phyloP scores from a whole-genome alignment of 2,797 vertebrate genomes.

The Sebastes minor region DNA sequence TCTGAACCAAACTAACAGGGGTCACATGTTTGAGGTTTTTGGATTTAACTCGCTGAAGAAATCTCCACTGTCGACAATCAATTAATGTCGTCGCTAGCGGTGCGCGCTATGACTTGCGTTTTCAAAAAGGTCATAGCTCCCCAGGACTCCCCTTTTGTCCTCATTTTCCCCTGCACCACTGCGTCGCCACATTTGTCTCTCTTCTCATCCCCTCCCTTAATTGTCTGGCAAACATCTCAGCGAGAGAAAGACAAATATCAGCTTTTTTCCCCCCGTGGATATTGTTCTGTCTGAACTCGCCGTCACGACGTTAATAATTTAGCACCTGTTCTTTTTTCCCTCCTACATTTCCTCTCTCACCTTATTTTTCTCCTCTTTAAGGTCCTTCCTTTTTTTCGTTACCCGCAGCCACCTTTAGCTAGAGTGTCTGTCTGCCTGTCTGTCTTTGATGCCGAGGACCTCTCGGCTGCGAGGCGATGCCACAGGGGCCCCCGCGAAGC shows the following conservation, averaged over 20 bases:
- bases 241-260: slow-evolving; percentile 70
- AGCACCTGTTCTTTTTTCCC: slow-evolving; percentile 47
- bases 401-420: slow-evolving; percentile 31
- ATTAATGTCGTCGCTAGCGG: slow-evolving; percentile 53
- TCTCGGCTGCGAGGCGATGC: slow-evolving; percentile 49
- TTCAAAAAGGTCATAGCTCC: slow-evolving; percentile 69
- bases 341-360: slow-evolving; percentile 39
- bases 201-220: slow-evolving; percentile 50
- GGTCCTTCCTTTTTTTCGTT: neutral
- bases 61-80: slow-evolving; percentile 30
- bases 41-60: neutral
- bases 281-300: slow-evolving; percentile 64
- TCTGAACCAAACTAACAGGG: neutral
- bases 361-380: slow-evolving; percentile 34
- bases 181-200: neutral
- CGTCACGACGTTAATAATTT: slow-evolving; percentile 66
- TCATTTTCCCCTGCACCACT: slow-evolving; percentile 2
- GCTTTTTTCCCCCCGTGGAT: slow-evolving; percentile 66
- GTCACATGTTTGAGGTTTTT: slow-evolving; percentile 6
- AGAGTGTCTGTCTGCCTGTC: slow-evolving; percentile 15
- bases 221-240: slow-evolving; percentile 75
- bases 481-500: slow-evolving; percentile 34
- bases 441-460: slow-evolving; percentile 46
- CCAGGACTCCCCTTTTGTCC: slow-evolving; percentile 50
- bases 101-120: slow-evolving; percentile 31